Percentiles rank a stretch among this genome's conserved stretches.
phyloP scores from a whole-genome alignment of 2,113 vertebrate species.

The Gadus chalcogrammus region DNA sequence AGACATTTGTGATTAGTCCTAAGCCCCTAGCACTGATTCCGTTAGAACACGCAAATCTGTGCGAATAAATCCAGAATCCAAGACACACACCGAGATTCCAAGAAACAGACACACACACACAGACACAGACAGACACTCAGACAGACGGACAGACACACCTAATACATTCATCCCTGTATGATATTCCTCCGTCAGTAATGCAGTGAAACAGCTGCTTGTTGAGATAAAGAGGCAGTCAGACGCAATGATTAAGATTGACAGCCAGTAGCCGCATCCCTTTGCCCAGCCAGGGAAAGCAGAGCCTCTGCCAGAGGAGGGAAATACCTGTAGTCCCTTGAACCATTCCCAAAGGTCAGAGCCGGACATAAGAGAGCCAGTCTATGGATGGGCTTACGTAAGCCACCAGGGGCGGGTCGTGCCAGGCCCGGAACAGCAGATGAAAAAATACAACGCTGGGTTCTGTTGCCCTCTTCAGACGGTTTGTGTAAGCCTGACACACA shows the following conservation, averaged over 20 bases:
- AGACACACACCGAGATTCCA: not conserved
- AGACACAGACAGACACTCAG: not conserved
- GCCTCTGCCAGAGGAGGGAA: slow-evolving; percentile 4
- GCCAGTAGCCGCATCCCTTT: slow-evolving; percentile 4
- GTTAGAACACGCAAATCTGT: slow-evolving; percentile 23
- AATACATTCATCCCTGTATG: slow-evolving; percentile 1
- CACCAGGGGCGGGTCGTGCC: slow-evolving; percentile 36
- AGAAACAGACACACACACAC: not conserved
- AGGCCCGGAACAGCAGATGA: slow-evolving; percentile 33
- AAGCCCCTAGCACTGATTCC: slow-evolving; percentile 23
- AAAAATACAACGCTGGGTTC: slow-evolving; percentile 18
- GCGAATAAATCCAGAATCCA: slow-evolving; percentile 36
- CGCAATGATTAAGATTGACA: slow-evolving; percentile 17
- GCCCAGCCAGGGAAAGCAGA: not conserved
- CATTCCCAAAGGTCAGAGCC: slow-evolving; percentile 36
- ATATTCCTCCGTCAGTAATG: not conserved
- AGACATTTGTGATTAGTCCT: slow-evolving; percentile 28
- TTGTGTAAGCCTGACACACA: slow-evolving; percentile 10
- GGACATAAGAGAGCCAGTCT: slow-evolving; percentile 20
- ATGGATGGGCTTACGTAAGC: slow-evolving; percentile 12
- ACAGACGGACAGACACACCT: not conserved
- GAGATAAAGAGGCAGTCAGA: slow-evolving; percentile 8
- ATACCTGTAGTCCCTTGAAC: slow-evolving; percentile 18
- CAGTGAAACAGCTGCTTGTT: not conserved
- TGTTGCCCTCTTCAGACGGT: slow-evolving; percentile 44